These are phyloP conservation scores for Nesospiza acunhae DNA, from an alignment of 2,113 vertebrate genomes.

Conservation along the genomic window DNA sequence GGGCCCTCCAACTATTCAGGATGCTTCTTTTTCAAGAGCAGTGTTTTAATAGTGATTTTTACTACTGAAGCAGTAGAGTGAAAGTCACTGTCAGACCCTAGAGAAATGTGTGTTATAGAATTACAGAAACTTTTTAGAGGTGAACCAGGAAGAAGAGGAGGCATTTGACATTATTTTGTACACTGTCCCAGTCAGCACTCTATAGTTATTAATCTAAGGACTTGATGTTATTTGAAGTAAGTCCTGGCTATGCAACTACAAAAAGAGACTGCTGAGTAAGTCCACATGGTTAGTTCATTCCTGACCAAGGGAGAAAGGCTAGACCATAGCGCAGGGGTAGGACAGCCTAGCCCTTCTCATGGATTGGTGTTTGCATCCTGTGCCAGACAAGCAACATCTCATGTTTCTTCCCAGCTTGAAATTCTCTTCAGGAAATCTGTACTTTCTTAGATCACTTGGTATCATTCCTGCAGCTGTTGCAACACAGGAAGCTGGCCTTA, in stretches of 20 bases:
- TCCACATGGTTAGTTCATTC: not conserved
- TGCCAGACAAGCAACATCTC: not conserved
- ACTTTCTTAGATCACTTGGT: not conserved
- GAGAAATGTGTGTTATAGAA: not conserved
- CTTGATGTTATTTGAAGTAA: not conserved
- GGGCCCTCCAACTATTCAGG: not conserved
- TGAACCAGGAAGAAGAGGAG: not conserved
- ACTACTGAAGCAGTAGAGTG: not conserved
- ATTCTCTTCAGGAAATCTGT: slow-evolving; percentile 5
- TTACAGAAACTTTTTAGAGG: not conserved
- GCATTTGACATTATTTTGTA: not conserved
- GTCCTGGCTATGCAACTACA: not conserved
- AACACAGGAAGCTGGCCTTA: not conserved
- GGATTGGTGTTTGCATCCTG: not conserved
- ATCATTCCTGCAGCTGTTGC: slow-evolving; percentile 28
- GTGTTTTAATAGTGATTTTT: not conserved
- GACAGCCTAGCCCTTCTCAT: not conserved
- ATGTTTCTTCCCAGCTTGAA: slow-evolving; percentile 4
- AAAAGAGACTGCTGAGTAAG: not conserved
- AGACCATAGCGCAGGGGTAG: not conserved
- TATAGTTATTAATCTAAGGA: not conserved
- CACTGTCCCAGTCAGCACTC: not conserved
- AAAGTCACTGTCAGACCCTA: not conserved
- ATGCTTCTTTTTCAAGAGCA: not conserved
- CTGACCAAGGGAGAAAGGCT: not conserved